Percentiles rank a stretch among this genome's conserved stretches.
These are phyloP conservation scores for Brachyistius frenatus DNA, from an alignment of 2,113 vertebrate genomes.

Conservation along the genomic window DNA sequence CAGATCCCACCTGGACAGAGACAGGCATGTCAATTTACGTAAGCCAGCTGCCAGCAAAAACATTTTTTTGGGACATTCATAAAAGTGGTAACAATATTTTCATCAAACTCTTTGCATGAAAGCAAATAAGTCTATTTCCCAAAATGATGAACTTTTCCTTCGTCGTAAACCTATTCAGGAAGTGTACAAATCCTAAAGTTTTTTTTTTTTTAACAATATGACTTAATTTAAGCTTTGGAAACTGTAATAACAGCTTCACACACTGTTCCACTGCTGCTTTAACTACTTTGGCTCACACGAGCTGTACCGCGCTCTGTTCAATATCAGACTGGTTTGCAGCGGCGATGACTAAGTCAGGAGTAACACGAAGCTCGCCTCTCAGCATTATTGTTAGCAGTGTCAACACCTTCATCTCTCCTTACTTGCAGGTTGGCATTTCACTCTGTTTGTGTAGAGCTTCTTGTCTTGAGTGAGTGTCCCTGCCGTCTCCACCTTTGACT, in stretches of 20 bases:
- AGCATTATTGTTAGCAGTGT: conserved; percentile 37
- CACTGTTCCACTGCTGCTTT: not conserved
- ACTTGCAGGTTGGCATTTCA: conserved; percentile 50
- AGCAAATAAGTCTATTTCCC: too few species aligned
- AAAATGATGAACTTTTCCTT: too few species aligned
- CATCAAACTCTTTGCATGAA: too few species aligned
- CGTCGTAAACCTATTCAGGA: too few species aligned
- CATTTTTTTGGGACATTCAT: too few species aligned
- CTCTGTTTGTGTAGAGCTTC: conserved; percentile 35
- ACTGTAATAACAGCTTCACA: not conserved
- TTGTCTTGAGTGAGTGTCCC: conserved; percentile 26
- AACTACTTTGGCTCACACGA: not conserved
- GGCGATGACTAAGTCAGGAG: conserved; percentile 35
- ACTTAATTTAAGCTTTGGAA: too few species aligned
- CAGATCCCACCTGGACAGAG: not conserved
- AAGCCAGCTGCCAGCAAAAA: too few species aligned
- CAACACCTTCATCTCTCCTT: conserved; percentile 39
- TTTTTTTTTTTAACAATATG: too few species aligned
- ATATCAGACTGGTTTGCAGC: conserved; percentile 4
- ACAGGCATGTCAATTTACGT: too few species aligned
- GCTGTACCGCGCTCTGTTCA: too few species aligned
- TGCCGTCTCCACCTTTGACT: conserved; percentile 24
- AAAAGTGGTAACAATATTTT: too few species aligned
- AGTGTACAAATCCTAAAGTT: too few species aligned
- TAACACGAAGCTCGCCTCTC: conserved; percentile 39